Conservation (phyloP, 2,888 invertebrate genomes). For the Yponomeuta plumbellus region DNA sequence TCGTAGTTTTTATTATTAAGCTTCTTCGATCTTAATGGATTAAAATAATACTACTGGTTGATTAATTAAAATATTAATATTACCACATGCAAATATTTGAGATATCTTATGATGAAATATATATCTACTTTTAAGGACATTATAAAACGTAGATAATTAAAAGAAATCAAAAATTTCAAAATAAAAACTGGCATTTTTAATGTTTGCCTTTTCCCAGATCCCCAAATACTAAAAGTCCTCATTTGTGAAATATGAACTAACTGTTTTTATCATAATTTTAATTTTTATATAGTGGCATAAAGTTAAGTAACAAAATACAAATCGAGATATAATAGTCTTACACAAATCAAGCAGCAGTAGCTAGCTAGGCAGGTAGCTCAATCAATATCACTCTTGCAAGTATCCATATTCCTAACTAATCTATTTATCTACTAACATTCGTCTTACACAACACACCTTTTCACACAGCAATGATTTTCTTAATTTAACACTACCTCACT, state of each 20-base stretch:
- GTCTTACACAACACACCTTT: not conserved
- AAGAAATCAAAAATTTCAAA: slow-evolving; percentile 77
- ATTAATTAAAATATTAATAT: slow-evolving; percentile 76
- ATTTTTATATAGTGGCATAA: slow-evolving; percentile 57
- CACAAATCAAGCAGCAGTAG: slow-evolving; percentile 25
- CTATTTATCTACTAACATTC: not conserved
- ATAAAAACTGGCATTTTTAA: slow-evolving; percentile 72
- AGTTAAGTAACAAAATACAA: slow-evolving; percentile 18
- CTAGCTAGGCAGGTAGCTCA: not conserved
- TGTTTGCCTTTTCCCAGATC: slow-evolving; percentile 45
- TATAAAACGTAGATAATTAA: slow-evolving; percentile 78
- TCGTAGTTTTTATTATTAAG: slow-evolving; percentile 77
- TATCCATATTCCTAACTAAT: not conserved
- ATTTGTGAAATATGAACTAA: not conserved
- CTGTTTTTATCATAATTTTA: slow-evolving; percentile 62
- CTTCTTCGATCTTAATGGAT: slow-evolving; percentile 76
- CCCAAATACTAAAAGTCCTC: slow-evolving; percentile 34
- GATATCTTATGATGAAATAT: slow-evolving; percentile 78
- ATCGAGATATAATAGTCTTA: slow-evolving; percentile 53
- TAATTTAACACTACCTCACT: too few relatives aligned
- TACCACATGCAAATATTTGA: slow-evolving; percentile 77
- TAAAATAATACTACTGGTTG: slow-evolving; percentile 75
- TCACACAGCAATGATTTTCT: not conserved
- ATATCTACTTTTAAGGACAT: slow-evolving; percentile 78
- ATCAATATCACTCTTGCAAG: not conserved